These are phyloP conservation scores for Tridacna gigas DNA, from an alignment of 2,888 invertebrate species.

Conservation along the genomic window DNA sequence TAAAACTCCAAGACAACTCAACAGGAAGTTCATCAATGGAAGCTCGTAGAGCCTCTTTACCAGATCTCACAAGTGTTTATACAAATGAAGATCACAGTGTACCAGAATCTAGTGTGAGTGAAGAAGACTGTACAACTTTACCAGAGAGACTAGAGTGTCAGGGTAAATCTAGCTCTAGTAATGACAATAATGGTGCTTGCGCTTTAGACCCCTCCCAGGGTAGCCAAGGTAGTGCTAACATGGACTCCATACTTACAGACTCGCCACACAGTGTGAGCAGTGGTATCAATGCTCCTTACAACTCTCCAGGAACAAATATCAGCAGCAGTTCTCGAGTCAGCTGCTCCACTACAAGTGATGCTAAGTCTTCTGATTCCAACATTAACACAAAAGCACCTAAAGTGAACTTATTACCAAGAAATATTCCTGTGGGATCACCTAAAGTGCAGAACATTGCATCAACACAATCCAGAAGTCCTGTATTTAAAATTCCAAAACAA, in stretches of 20 bases:
- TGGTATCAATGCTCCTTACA: slow-evolving; percentile 78
- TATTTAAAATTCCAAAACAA: slow-evolving; percentile 71
- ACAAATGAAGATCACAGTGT: slow-evolving; percentile 66
- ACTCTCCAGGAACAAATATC: slow-evolving; percentile 71
- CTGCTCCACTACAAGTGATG: slow-evolving; percentile 69
- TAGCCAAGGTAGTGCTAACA: slow-evolving; percentile 61
- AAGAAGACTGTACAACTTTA: slow-evolving; percentile 64
- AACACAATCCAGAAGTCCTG: slow-evolving; percentile 35
- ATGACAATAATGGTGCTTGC: slow-evolving; percentile 58
- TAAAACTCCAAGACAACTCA: slow-evolving; percentile 68
- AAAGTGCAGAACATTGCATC: slow-evolving; percentile 58
- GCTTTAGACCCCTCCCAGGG: slow-evolving; percentile 28
- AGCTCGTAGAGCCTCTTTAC: slow-evolving; percentile 68
- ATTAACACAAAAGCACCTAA: slow-evolving; percentile 63
- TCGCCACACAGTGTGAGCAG: slow-evolving; percentile 79
- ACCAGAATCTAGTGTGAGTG: slow-evolving; percentile 63
- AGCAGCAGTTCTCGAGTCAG: slow-evolving; percentile 64
- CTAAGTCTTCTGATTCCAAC: slow-evolving; percentile 67
- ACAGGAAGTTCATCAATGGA: slow-evolving; percentile 72
- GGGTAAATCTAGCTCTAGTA: slow-evolving; percentile 78
- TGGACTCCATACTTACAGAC: slow-evolving; percentile 79
- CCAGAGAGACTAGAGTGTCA: slow-evolving; percentile 71
- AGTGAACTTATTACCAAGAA: slow-evolving; percentile 60
- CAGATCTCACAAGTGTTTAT: slow-evolving; percentile 67
- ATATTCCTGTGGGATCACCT: slow-evolving; percentile 53